phyloP scores from a whole-genome alignment of 2,797 vertebrate genomes.

The Pristis pectinata region DNA sequence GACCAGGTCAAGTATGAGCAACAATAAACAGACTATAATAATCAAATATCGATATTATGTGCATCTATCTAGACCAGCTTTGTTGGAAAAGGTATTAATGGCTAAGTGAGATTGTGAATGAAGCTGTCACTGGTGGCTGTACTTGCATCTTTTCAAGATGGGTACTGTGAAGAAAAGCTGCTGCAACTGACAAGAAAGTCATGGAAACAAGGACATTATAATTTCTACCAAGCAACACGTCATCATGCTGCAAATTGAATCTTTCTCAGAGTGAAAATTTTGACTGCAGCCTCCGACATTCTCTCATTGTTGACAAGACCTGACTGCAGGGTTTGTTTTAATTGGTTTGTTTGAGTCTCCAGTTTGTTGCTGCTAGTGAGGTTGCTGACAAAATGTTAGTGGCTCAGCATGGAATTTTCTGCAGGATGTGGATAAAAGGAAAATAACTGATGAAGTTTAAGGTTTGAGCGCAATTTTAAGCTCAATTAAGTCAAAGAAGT shows the following conservation, averaged over 20 bases:
- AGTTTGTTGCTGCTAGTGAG: background rate
- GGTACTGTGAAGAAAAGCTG: background rate
- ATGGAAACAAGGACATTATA: background rate
- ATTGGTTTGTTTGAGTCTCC: slow-evolving; percentile 6
- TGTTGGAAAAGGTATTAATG: background rate
- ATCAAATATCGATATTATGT: background rate
- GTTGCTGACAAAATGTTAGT: background rate
- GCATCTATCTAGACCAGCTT: background rate
- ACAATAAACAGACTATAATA: background rate
- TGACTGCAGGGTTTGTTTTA: slow-evolving; percentile 1
- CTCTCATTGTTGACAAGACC: slow-evolving; percentile 12
- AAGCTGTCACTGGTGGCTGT: background rate
- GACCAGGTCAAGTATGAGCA: background rate
- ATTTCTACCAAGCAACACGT: background rate
- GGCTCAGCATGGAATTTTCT: background rate
- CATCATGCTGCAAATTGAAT: background rate
- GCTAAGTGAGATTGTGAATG: background rate
- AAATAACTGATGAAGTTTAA: background rate
- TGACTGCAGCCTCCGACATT: background rate
- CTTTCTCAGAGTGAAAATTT: background rate
- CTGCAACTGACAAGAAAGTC: background rate
- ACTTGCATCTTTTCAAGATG: background rate
- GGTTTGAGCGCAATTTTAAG: background rate
- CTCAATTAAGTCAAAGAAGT: background rate
- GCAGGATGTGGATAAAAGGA: background rate